Percentiles rank a stretch among this genome's conserved stretches.
These are phyloP conservation scores for Bergia sp. DNA, from an alignment of 92 coral and sea anemone genomes.

Conservation along the genomic window DNA sequence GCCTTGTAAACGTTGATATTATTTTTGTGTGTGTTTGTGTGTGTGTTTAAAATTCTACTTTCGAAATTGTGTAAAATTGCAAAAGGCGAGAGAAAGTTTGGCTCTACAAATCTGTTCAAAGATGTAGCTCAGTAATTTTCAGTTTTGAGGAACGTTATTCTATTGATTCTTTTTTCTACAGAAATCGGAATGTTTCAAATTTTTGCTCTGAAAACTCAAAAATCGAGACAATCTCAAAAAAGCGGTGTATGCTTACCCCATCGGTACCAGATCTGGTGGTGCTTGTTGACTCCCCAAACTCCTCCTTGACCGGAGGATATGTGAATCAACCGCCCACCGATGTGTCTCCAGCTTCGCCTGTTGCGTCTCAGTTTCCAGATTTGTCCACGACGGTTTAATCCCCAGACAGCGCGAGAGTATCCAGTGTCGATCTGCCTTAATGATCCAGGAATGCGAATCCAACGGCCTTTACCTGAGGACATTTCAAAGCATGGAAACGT, in stretches of 20 bases:
- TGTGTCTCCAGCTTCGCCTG: constrained; percentile 27
- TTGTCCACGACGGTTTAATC: constrained; percentile 14
- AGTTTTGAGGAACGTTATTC: too few species aligned
- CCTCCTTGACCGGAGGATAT: constrained; percentile 50
- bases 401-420: constrained; percentile 20
- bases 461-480: constrained; percentile 9
- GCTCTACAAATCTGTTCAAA: too few species aligned
- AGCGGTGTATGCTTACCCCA: constrained; percentile 18
- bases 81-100: background rate
- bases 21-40: background rate
- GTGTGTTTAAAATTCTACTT: background rate
- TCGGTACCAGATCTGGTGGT: constrained; percentile 13
- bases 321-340: constrained; percentile 13
- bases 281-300: constrained; percentile 44
- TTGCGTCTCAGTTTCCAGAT: constrained; percentile 40
- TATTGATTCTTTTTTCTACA: too few species aligned
- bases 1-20: too few species aligned
- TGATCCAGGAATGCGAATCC: constrained; percentile 30
- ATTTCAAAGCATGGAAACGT: background rate
- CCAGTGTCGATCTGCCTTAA: constrained; percentile 47
- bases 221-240: too few species aligned
- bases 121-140: too few species aligned
- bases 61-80: background rate
- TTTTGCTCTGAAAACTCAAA: too few species aligned
- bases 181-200: too few species aligned